A percentile compares a stretch with the other conserved stretches of the same genome.
These are phyloP conservation scores for Melitaea cinxia DNA, from an alignment of 1,140 invertebrate genomes.

Conservation along the genomic window DNA sequence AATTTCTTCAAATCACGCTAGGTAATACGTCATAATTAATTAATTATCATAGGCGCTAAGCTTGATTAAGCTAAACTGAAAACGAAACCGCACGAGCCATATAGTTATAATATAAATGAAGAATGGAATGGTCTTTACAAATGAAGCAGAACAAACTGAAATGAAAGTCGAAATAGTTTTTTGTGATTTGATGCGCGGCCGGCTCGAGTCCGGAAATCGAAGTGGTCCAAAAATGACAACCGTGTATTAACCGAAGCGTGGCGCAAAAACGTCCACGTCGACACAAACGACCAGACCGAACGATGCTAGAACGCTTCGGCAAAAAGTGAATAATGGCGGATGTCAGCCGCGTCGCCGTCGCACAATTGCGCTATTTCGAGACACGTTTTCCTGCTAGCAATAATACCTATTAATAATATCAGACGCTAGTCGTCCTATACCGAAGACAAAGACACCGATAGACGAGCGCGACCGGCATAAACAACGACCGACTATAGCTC, in stretches of 20 bases:
- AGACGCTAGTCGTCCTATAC: conserved; percentile 38
- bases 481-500: conserved; percentile 9
- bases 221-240: conserved; percentile 68
- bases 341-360: conserved; percentile 47
- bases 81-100: too few relatives aligned
- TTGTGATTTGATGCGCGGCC: conserved; percentile 15
- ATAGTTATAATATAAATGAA: neutral
- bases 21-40: too few relatives aligned
- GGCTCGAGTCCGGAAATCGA: conserved; percentile 53
- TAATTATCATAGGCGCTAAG: too few relatives aligned
- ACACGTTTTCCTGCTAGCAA: conserved; percentile 70
- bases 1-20: too few relatives aligned
- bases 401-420: conserved; percentile 65
- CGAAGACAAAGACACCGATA: conserved; percentile 25
- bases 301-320: conserved; percentile 38
- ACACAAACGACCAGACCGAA: conserved; percentile 41
- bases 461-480: conserved; percentile 23
- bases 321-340: conserved; percentile 70
- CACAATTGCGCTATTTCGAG: conserved; percentile 70
- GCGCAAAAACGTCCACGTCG: conserved; percentile 59
- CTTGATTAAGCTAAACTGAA: too few relatives aligned
- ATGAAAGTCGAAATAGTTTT: conserved; percentile 43
- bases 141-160: conserved; percentile 49
- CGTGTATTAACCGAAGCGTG: conserved; percentile 55
- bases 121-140: conserved; percentile 17